A percentile compares a stretch with the other conserved stretches of the same genome.
Conservation (phyloP, 2,113 vertebrate species). For the Lophotis ruficrista region DNA sequence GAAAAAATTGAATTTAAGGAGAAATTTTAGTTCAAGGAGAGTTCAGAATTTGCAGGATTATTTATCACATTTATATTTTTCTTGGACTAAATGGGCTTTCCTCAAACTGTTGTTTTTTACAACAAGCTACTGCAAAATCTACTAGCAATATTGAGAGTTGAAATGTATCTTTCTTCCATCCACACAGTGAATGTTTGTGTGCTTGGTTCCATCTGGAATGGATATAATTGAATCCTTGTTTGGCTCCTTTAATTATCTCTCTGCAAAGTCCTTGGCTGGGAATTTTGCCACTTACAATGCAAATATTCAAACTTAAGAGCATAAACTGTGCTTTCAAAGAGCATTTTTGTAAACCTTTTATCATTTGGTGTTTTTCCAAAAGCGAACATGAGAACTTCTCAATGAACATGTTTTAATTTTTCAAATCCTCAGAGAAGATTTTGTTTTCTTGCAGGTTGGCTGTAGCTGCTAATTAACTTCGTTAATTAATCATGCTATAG, state of each 20-base stretch:
- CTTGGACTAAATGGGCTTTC: conserved; percentile 7
- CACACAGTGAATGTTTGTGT: conserved; percentile 18
- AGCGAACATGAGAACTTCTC: not conserved
- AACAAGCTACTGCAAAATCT: not conserved
- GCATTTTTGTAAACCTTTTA: conserved; percentile 43
- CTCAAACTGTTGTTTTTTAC: conserved; percentile 42
- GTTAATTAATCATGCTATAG: conserved; percentile 48
- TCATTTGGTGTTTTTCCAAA: conserved; percentile 25
- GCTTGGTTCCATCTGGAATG: conserved; percentile 47
- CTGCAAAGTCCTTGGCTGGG: conserved; percentile 12
- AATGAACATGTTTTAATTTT: conserved; percentile 29
- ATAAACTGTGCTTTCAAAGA: conserved; percentile 31
- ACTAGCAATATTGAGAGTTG: not conserved
- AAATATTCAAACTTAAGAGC: conserved; percentile 44
- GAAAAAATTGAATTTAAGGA: not conserved
- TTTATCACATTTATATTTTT: not conserved
- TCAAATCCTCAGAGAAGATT: conserved; percentile 28
- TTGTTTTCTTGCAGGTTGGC: conserved; percentile 36
- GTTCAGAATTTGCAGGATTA: not conserved
- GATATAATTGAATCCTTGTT: conserved; percentile 52
- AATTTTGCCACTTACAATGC: conserved; percentile 40
- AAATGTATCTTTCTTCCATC: conserved; percentile 44
- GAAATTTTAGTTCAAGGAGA: not conserved
- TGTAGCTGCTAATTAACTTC: conserved; percentile 51
- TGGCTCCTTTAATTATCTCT: conserved; percentile 35